Evolutionary conservation across 2,113 vertebrate genomes (phyloP).

Genomic region (Callipepla squamata): DNA sequence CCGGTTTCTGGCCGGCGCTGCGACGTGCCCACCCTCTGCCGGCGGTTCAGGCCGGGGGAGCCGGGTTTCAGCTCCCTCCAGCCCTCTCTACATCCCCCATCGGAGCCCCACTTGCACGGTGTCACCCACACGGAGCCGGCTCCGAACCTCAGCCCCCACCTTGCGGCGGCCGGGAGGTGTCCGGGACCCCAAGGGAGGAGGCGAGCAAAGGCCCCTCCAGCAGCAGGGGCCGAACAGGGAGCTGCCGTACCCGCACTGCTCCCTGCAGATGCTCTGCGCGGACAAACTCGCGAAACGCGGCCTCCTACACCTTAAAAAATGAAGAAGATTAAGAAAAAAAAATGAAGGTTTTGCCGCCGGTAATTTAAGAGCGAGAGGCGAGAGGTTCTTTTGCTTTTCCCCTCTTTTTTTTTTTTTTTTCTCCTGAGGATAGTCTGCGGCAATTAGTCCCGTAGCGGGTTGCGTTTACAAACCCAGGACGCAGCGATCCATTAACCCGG

Average conservation of each 20-base stretch:
- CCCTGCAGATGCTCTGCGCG: background rate
- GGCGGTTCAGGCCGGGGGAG: background rate
- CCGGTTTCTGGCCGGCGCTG: background rate
- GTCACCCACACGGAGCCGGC: background rate
- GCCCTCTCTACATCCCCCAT: no score
- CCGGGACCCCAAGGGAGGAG: background rate
- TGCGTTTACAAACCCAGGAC: background rate
- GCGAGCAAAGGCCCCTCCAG: background rate
- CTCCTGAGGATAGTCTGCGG: background rate
- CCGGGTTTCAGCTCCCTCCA: background rate
- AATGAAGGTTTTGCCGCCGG: background rate
- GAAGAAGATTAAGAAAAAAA: background rate
- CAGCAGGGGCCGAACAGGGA: background rate
- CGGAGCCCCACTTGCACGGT: background rate
- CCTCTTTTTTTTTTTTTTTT: background rate
- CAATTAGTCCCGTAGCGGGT: background rate
- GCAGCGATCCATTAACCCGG: constrained; percentile 12
- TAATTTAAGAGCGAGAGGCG: background rate
- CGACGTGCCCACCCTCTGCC: background rate
- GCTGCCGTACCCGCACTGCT: no score
- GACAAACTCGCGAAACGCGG: background rate
- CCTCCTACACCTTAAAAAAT: background rate
- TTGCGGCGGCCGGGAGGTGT: background rate
- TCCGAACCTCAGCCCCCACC: background rate
- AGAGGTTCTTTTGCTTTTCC: background rate